These are phyloP conservation scores for Drosophila elegans DNA, from an alignment of 1,140 invertebrate species.

Conservation along the genomic window DNA sequence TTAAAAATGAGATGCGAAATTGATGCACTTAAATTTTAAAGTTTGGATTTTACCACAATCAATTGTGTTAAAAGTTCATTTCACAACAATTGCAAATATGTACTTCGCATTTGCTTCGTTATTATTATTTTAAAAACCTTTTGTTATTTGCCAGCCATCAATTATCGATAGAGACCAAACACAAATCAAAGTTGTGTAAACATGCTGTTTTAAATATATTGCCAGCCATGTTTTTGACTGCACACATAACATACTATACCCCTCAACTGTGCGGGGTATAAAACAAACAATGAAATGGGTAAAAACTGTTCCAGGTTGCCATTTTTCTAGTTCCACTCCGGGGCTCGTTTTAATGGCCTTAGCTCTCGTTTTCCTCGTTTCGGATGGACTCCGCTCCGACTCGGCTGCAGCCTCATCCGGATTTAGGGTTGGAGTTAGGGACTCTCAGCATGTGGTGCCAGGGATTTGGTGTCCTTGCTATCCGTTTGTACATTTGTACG, in stretches of 20 bases:
- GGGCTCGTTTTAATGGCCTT: conserved; percentile 76
- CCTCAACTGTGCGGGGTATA: background rate
- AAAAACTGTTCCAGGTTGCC: conserved; percentile 23
- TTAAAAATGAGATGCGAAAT: background rate
- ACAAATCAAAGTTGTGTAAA: background rate
- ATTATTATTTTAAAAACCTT: too few relatives aligned
- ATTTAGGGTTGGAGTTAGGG: conserved; percentile 42
- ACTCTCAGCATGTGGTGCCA: conserved; percentile 70
- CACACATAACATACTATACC: conserved; percentile 9
- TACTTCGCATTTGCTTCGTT: too few relatives aligned
- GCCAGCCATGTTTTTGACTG: background rate
- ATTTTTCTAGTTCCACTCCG: conserved; percentile 35
- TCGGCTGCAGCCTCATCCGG: background rate
- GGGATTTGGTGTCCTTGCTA: conserved; percentile 65
- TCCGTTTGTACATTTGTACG: conserved; percentile 12
- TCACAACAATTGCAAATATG: too few relatives aligned
- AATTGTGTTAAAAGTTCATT: too few relatives aligned
- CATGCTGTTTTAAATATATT: background rate
- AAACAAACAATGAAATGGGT: conserved; percentile 10
- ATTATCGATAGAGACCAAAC: background rate
- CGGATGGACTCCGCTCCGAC: conserved; percentile 37
- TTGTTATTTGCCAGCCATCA: background rate
- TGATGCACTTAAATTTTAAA: background rate
- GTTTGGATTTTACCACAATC: too few relatives aligned
- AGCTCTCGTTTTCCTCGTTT: conserved; percentile 47